phyloP scores from a whole-genome alignment of 2,888 invertebrate genomes.

The Pediacus dermestoides region DNA sequence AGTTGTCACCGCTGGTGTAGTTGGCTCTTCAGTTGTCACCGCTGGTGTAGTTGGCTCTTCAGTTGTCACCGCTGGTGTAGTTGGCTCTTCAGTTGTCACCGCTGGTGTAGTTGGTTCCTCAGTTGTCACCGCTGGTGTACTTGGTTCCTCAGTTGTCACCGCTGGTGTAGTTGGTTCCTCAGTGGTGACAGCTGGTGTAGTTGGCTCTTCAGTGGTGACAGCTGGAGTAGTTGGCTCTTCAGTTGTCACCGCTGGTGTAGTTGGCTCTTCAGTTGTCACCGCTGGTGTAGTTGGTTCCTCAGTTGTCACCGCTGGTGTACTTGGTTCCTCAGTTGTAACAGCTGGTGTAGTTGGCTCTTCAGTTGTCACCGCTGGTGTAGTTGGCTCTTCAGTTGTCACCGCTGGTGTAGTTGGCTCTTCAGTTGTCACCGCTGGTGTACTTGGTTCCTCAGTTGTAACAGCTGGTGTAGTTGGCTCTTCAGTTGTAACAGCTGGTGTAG shows the following conservation, averaged over 20 bases:
- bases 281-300: slow-evolving; percentile 11
- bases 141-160: slow-evolving; percentile 26
- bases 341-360: neutral
- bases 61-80: slow-evolving; percentile 16
- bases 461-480: slow-evolving; percentile 43
- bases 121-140: slow-evolving; percentile 1
- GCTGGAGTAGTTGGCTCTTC: neutral
- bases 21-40: slow-evolving; percentile 37
- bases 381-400: neutral
- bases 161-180: slow-evolving; percentile 43
- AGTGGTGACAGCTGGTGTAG: slow-evolving; percentile 1
- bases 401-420: slow-evolving; percentile 7
- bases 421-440: slow-evolving; percentile 1
- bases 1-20: slow-evolving; percentile 30
- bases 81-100: neutral
- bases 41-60: neutral
- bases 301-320: slow-evolving; percentile 30
- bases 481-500: slow-evolving; percentile 1
- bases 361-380: slow-evolving; percentile 16
- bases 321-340: slow-evolving; percentile 37
- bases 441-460: slow-evolving; percentile 26
- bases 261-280: slow-evolving; percentile 6
- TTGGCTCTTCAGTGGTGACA: slow-evolving; percentile 16
- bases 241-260: slow-evolving; percentile 6
- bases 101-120: slow-evolving; percentile 7